Conservation (phyloP, 2,113 vertebrate species). For the Eulacestoma nigropectus region DNA sequence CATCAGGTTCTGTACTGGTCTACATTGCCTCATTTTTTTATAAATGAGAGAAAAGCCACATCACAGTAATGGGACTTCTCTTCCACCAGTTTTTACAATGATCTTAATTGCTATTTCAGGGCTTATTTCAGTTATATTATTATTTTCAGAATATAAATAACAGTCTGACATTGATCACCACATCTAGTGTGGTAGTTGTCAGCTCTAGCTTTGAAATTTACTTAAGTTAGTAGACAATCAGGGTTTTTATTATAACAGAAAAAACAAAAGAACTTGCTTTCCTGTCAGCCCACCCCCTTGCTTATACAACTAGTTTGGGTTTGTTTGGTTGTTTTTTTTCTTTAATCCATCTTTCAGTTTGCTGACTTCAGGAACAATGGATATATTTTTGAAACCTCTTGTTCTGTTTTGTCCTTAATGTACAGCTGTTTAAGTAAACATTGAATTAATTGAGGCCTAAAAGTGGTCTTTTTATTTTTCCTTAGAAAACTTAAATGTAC, state of each 20-base stretch:
- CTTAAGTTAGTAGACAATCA: neutral
- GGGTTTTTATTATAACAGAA: neutral
- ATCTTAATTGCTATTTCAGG: neutral
- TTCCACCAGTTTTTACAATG: neutral
- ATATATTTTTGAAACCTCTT: neutral
- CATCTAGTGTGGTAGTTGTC: neutral
- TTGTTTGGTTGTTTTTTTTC: neutral
- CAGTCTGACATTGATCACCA: neutral
- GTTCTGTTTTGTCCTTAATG: neutral
- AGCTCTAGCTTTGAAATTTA: neutral
- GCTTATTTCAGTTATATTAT: neutral
- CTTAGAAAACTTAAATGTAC: neutral
- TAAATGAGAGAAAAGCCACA: neutral
- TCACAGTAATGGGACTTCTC: neutral
- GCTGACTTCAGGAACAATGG: neutral
- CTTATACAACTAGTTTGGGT: neutral
- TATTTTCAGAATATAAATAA: conserved; percentile 3
- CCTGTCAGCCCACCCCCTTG: neutral
- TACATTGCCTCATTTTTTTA: neutral
- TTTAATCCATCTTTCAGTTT: neutral
- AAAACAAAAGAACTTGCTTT: neutral
- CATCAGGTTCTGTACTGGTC: neutral
- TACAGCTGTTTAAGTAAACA: neutral
- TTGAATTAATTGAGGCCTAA: neutral
- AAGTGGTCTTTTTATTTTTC: neutral